These are phyloP conservation scores for Meteorus colon DNA, from an alignment of 2,888 invertebrate species.

Conservation along the genomic window DNA sequence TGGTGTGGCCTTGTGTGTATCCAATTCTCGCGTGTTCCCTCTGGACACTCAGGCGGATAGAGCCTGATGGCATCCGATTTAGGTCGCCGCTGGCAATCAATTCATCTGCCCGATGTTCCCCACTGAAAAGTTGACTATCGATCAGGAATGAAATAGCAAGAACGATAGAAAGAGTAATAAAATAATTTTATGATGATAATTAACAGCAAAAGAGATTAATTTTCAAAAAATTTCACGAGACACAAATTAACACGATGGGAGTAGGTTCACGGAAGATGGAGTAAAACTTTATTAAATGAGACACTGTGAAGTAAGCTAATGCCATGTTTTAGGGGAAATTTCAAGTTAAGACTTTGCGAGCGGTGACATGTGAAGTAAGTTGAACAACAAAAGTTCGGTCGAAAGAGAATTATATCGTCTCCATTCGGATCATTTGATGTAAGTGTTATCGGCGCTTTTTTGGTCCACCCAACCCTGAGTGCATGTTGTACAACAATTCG, in stretches of 20 bases:
- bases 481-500: background rate
- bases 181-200: background rate
- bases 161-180: background rate
- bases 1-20: background rate
- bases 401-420: background rate
- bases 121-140: constrained; percentile 15
- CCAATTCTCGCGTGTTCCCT: constrained; percentile 18
- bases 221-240: background rate
- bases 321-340: constrained; percentile 16
- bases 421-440: background rate
- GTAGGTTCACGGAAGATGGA: background rate
- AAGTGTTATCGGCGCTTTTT: constrained; percentile 16
- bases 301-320: constrained; percentile 1
- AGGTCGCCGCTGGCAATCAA: constrained; percentile 27
- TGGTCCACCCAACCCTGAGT: background rate
- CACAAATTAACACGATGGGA: background rate
- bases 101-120: constrained; percentile 18
- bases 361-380: constrained; percentile 16
- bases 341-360: constrained; percentile 18
- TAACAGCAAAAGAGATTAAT: background rate
- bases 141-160: background rate
- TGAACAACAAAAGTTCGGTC: background rate
- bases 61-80: constrained; percentile 16
- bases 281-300: background rate
- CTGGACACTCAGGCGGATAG: constrained; percentile 1